Evolutionary conservation across 2,888 invertebrate species (phyloP), one percentile per base, ranked within the genome.

Genomic region (Calliopum simillimum): DNA sequence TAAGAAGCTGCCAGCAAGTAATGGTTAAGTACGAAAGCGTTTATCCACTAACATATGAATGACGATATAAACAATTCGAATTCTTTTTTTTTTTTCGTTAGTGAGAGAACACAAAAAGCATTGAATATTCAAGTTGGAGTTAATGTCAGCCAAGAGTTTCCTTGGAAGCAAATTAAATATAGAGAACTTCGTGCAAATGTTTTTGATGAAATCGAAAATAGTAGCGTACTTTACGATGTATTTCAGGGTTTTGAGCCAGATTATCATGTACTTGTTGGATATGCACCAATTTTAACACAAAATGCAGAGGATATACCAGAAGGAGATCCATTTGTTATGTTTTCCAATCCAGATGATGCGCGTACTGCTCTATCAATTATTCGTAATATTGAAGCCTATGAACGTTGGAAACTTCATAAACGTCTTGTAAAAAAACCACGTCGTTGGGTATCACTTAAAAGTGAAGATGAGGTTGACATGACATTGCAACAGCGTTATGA

Each of bases 141-240:
- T 47, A 88, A 93, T 79, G 89, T 94, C 0, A 92, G 90, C 1
- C 89, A 90, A 19, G 93, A 94, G 81, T 90, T 89, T 78, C 93
- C 94, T 0, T 94, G 93, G 93, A 91, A 91, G 72, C 87, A 87
- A 71, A 86, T 93, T 0, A 86, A 86, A 21, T 93, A 90, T 81
- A 88, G 89, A 44, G 86, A 88, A 56, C 85, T 94, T 2, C 86
- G 89, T 63, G 91, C 93, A 76, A 87, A 88, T 66, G 87, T 94
- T 4, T 80, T 84, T 25, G 82, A 84, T 43, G 79, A 89, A 73
- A 73, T 86, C 1, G 88, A 88, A 0, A 88, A 89, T 69, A 86
- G 88, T 43, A 85, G 81, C 23, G 75, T 81, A 3, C 69, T 89
- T 6, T 84, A 81, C 71, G 83, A 86, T 16, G 79, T 85, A 19